Conservation (phyloP, 92 coral and sea anemone species). For the Umimayanthus chanpuru region DNA sequence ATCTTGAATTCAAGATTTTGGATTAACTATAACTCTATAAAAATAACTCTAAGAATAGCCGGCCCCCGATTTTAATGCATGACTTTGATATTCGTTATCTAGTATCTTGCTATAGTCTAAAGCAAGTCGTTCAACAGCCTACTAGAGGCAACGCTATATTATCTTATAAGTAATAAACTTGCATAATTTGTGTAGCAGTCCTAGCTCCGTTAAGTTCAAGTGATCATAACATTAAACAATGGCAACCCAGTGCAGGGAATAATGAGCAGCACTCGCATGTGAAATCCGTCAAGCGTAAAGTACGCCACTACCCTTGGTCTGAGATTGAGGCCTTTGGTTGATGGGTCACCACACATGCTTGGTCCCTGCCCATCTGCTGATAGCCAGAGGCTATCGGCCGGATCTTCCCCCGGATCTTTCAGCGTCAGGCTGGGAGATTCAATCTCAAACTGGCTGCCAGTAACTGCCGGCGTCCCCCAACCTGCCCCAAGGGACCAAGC, state of each 20-base stretch:
- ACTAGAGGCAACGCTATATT: slow-evolving; percentile 55
- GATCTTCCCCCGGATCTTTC: no score
- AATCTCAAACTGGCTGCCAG: no score
- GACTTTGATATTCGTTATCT: slow-evolving; percentile 14
- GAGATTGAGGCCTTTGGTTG: slow-evolving; percentile 56
- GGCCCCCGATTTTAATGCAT: slow-evolving; percentile 41
- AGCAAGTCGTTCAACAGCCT: slow-evolving; percentile 57
- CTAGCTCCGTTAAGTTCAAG: slow-evolving; percentile 60
- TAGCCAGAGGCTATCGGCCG: slow-evolving; percentile 31
- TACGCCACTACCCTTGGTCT: slow-evolving; percentile 39
- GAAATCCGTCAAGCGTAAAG: slow-evolving; percentile 31
- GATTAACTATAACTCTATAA: no score
- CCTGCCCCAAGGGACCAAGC: no score
- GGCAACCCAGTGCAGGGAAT: slow-evolving; percentile 1
- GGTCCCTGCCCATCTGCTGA: slow-evolving; percentile 48
- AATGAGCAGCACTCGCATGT: neutral
- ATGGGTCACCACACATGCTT: slow-evolving; percentile 43
- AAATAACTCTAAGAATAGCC: no score
- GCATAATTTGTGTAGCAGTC: slow-evolving; percentile 35
- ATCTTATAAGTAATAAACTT: slow-evolving; percentile 51
- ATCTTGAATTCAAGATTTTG: no score
- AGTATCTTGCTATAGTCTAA: slow-evolving; percentile 41
- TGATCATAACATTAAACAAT: slow-evolving; percentile 51
- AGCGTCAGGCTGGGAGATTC: no score
- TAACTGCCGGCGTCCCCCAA: no score